phyloP scores from a whole-genome alignment of 1,140 invertebrate species.

The Drosophila saltans region DNA sequence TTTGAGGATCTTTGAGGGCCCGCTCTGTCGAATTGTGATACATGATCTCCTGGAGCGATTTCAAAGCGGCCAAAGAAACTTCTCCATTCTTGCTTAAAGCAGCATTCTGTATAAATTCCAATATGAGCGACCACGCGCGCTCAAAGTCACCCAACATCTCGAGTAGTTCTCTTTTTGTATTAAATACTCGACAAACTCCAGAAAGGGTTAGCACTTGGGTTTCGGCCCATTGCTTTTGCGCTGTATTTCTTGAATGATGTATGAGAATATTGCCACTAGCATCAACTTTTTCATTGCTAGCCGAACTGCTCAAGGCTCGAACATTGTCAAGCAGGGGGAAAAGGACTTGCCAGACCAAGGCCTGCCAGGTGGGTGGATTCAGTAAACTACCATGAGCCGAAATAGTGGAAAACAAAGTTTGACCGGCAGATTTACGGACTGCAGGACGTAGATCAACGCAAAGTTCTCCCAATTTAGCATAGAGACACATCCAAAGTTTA shows the following conservation, averaged over 20 bases:
- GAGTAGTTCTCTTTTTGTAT: conserved; percentile 93
- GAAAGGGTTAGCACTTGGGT: conserved; percentile 91
- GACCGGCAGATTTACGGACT: conserved; percentile 98
- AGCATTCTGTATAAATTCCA: conserved; percentile 97
- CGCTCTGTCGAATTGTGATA: conserved; percentile 84
- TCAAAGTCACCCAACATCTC: conserved; percentile 95
- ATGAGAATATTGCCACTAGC: conserved; percentile 97
- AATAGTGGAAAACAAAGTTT: conserved; percentile 99
- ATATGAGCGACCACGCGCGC: conserved; percentile 94
- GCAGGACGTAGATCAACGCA: conserved; percentile 98
- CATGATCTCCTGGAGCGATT: conserved; percentile 97
- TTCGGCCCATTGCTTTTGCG: conserved; percentile 99
- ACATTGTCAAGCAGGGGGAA: conserved; percentile 98
- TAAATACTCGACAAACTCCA: conserved; percentile 90
- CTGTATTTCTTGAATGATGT: conserved; percentile 99
- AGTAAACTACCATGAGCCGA: conserved; percentile 96
- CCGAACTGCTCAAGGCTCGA: conserved; percentile 93
- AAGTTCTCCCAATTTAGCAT: conserved; percentile 93
- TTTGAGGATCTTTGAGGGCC: conserved; percentile 65
- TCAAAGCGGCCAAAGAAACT: conserved; percentile 96
- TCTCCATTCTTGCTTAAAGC: conserved; percentile 96
- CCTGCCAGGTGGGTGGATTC: conserved; percentile 94
- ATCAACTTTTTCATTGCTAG: conserved; percentile 97
- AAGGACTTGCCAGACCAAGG: conserved; percentile 95
- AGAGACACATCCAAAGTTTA: conserved; percentile 97